phyloP scores from a whole-genome alignment of 1,140 invertebrate species.

The Homalodisca vitripennis region DNA sequence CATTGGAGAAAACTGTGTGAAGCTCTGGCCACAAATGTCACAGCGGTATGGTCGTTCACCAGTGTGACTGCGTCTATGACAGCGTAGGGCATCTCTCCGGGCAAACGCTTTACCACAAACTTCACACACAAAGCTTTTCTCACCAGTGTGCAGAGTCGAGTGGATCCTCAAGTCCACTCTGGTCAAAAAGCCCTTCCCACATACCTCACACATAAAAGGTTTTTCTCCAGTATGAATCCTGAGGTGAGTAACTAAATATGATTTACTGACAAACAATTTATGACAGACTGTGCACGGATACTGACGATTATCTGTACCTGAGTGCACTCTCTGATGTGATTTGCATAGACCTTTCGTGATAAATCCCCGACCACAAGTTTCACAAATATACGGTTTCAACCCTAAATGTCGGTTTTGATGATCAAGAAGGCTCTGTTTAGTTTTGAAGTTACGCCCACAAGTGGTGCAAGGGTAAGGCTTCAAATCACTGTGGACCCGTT shows the following conservation, averaged over 20 bases:
- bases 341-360: conserved; percentile 75
- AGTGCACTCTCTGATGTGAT: conserved; percentile 68
- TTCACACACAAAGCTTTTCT: conserved; percentile 68
- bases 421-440: conserved; percentile 70
- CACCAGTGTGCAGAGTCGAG: conserved; percentile 84
- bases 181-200: conserved; percentile 66
- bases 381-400: conserved; percentile 77
- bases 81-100: conserved; percentile 63
- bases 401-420: conserved; percentile 80
- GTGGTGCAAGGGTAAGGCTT: conserved; percentile 60
- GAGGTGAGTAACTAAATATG: conserved; percentile 78
- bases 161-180: conserved; percentile 58
- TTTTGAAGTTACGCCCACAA: conserved; percentile 67
- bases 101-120: conserved; percentile 67
- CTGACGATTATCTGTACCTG: conserved; percentile 63
- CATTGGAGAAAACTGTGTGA: conserved; percentile 64
- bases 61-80: conserved; percentile 65
- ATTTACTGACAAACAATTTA: conserved; percentile 69
- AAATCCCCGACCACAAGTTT: conserved; percentile 75
- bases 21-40: conserved; percentile 62
- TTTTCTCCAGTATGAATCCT: conserved; percentile 86
- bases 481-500: conserved; percentile 63
- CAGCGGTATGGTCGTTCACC: conserved; percentile 54
- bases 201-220: conserved; percentile 65
- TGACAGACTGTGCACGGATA: conserved; percentile 66